Evolutionary conservation across 2,888 invertebrate genomes (phyloP), one percentile per base, ranked within the genome.

Genomic region (Petrolisthes manimaculis): DNA sequence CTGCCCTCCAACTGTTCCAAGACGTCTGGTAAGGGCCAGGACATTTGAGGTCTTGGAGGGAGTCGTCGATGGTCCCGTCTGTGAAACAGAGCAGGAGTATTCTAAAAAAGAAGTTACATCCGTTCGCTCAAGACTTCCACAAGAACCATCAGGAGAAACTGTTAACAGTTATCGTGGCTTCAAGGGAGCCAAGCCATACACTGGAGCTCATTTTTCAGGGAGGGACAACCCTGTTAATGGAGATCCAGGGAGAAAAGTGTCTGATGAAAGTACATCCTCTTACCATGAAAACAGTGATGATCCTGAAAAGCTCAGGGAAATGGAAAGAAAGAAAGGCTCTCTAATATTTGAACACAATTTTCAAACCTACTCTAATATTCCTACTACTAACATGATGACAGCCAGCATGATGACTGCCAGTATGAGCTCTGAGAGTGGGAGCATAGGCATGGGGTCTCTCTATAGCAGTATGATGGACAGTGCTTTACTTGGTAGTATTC

Each of bases 351-450:
- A 90, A 56, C 88, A 90, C 71, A 90, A 89, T 71, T 86, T 90
- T 74, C 90, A 90, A 71, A 90, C 90, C 18, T 90, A 87, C 24
- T 90, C 90, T 24, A 90, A 90, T 78, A 89, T 90, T 81, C 90
- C 90, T 37, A 83, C 88, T 3, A 90, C 90, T 14, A 90, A 90
- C 56, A 86, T 90, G 84, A 90, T 90, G 90, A 90, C 83, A 21
- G 86, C 85, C 24, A 88, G 85, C 24, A 88, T 88, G 88, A 88
- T 84, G 85, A 88, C 88, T n/a, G 88, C 88, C 14, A 89, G 89
- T 84, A 80, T 89, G 78, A 88, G 90, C 77, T 90, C 90, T 54
- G 90, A 90, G 61, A 88, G 88, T 86, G 86, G 86, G 12, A 90
- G 90, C 74, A 81, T 90, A 56, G 88, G 89, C 5, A 37, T 90